Evolutionary conservation across 2,888 invertebrate species (phyloP).

Genomic region (Habroteleia sp.): DNA sequence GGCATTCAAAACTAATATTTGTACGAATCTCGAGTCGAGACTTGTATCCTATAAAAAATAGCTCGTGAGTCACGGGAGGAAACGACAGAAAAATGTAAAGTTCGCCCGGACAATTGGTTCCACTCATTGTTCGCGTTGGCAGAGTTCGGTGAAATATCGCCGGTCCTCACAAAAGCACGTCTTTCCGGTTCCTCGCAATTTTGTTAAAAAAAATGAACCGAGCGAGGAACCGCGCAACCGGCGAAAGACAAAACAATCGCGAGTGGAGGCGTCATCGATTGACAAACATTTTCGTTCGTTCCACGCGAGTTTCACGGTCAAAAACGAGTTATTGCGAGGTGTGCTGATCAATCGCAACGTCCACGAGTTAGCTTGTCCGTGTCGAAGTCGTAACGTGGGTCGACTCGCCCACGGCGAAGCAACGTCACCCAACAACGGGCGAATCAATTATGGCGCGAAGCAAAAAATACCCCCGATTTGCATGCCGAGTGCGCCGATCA

Average conservation of each 20-base stretch:
- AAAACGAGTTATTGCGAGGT: slow-evolving; percentile 18
- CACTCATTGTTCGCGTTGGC: slow-evolving; percentile 49
- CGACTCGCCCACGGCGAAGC: slow-evolving; percentile 21
- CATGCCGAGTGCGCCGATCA: slow-evolving; percentile 9
- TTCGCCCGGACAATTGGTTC: slow-evolving; percentile 46
- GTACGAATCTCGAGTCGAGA: slow-evolving; percentile 9
- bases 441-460: slow-evolving; percentile 22
- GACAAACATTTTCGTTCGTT: slow-evolving; percentile 23
- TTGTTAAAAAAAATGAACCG: slow-evolving; percentile 17
- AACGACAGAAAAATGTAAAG: slow-evolving; percentile 36
- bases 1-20: slow-evolving; percentile 11
- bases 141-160: slow-evolving; percentile 45
- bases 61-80: slow-evolving; percentile 6
- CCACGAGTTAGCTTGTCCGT: slow-evolving; percentile 16
- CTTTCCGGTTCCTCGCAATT: slow-evolving; percentile 44
- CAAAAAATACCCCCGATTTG: slow-evolving; percentile 18
- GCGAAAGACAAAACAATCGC: not conserved
- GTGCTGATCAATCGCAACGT: slow-evolving; percentile 17
- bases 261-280: slow-evolving; percentile 3
- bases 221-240: not conserved
- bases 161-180: slow-evolving; percentile 29
- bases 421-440: slow-evolving; percentile 4
- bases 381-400: slow-evolving; percentile 22
- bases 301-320: slow-evolving; percentile 10
- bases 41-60: slow-evolving; percentile 23